Evolutionary conservation across 2,888 invertebrate genomes (phyloP).

Genomic region (Strigamia transsilvanica): DNA sequence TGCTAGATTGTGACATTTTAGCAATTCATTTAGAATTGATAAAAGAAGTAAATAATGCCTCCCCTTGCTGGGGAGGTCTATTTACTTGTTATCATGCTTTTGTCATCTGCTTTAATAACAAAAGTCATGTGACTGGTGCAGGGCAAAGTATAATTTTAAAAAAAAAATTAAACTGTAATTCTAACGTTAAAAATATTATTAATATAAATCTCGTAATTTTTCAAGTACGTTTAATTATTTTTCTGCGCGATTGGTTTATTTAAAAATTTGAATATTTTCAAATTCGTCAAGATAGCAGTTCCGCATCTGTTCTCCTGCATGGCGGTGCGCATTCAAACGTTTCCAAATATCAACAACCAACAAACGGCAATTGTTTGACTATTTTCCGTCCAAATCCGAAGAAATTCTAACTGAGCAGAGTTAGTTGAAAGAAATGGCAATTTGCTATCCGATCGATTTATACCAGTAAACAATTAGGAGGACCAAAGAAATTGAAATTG

Average conservation of each 20-base stretch:
- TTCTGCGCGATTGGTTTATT: too few species aligned
- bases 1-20: too few species aligned
- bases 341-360: conserved; percentile 25
- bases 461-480: conserved; percentile 11
- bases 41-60: too few species aligned
- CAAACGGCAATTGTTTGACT: conserved; percentile 17
- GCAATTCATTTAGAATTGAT: too few species aligned
- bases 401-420: conserved; percentile 7
- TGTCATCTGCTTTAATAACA: neutral
- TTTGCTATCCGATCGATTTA: conserved; percentile 1
- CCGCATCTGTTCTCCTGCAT: conserved; percentile 19
- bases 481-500: conserved; percentile 1
- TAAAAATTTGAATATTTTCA: too few species aligned
- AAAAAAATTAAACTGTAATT: too few species aligned
- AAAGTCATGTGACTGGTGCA: neutral
- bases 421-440: conserved; percentile 2
- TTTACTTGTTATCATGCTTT: too few species aligned
- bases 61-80: too few species aligned
- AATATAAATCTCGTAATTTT: too few species aligned
- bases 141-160: too few species aligned
- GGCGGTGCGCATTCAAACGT: conserved; percentile 30
- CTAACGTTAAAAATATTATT: too few species aligned
- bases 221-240: too few species aligned
- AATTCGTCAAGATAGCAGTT: neutral
- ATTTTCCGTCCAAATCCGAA: conserved; percentile 31